A percentile compares a stretch with the other conserved stretches of the same genome.
phyloP scores from a whole-genome alignment of 1,140 invertebrate genomes.

The Drosophila pruinosa region DNA sequence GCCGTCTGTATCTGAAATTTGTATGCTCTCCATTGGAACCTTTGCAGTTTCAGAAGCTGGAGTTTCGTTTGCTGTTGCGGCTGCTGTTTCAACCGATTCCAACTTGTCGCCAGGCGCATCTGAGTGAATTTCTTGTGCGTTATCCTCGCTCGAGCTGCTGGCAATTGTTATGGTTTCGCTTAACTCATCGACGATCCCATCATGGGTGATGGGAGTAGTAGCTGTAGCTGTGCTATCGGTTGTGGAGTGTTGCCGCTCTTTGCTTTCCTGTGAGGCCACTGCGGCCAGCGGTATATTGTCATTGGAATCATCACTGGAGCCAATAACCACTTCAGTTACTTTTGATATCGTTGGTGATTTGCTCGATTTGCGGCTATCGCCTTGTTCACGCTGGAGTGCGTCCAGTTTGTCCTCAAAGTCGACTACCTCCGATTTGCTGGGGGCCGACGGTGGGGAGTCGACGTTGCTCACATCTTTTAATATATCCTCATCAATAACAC shows the following conservation, averaged over 20 bases:
- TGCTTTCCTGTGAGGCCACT: constrained; percentile 61
- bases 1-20: not conserved
- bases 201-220: constrained; percentile 32
- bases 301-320: constrained; percentile 73
- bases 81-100: constrained; percentile 8
- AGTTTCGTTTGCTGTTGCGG: not conserved
- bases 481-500: constrained; percentile 74
- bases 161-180: constrained; percentile 57
- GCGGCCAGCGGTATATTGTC: constrained; percentile 70
- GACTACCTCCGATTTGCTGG: constrained; percentile 41
- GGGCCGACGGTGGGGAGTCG: constrained; percentile 23
- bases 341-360: constrained; percentile 31
- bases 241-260: constrained; percentile 33
- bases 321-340: constrained; percentile 51
- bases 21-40: not conserved
- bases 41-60: not conserved
- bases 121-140: constrained; percentile 6
- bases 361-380: constrained; percentile 1
- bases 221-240: not conserved
- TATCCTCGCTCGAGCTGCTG: constrained; percentile 66
- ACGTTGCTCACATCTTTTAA: constrained; percentile 63
- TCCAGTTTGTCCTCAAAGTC: constrained; percentile 66
- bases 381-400: constrained; percentile 48
- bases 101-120: not conserved
- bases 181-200: constrained; percentile 50